Base-by-base conservation (phyloP, 2,113 vertebrate genomes). In the Aix galericulata region DNA sequence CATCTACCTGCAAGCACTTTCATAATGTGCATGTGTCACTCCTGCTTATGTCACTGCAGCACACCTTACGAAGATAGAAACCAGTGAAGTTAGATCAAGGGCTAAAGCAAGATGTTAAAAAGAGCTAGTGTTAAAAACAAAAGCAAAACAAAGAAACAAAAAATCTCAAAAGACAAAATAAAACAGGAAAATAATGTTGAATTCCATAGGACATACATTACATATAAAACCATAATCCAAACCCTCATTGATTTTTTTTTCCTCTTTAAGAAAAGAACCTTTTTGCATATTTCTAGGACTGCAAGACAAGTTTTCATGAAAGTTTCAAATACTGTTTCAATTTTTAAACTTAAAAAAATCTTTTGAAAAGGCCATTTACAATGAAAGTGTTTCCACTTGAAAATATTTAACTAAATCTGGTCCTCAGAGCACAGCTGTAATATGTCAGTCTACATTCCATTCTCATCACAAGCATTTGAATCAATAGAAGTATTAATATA, bases 21-120 rank as follows among this genome's bases (percentile, higher is more conserved):
- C 63, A 80, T 0, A 0, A 66, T 13, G 32, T 48, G 7, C 5
- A 26, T 6, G 1, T 55, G 22, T 53, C 40, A 32, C 36, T 63
- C 2, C 36, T 38, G 17, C 11, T 59, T 40, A 32, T 20, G 44
- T 15, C 40, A 58, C 4, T 63, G 13, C 8, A 74, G 56, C 10
- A 62, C 4, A 20, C 8, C 7, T 36, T 71, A 20, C 17, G 68
- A 89, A 34, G 40, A 38, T 2, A 25, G 8, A 22, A 1, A 72
- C 23, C 15, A 40, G 34, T 40, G 20, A 56, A 15, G 20, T 48
- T 73, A 84, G 14, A 46, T 14, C 31, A 78, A 69, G 15, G 18
- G 22, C 26, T 64, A 83, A 53, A 10, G 66, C 29, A 27, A 79
- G 6, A 6, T 80, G 6, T 36, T 50, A 50, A 71, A 42, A 6